Evolutionary conservation across 2,797 vertebrate genomes (phyloP).

Genomic region (Megaceryle alcyon): DNA sequence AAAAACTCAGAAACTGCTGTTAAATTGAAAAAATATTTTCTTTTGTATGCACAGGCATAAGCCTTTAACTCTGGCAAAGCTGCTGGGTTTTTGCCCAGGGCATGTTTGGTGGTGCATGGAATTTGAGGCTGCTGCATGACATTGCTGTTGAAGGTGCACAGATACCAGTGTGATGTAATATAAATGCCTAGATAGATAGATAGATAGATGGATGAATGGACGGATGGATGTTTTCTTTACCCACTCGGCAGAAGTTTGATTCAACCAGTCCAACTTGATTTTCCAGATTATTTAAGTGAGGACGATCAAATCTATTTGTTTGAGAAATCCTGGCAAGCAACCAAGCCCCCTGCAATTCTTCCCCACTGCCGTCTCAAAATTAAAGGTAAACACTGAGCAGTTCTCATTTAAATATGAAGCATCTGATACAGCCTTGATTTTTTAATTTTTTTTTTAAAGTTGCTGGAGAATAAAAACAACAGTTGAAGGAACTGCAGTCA

Average conservation of each 20-base stretch:
- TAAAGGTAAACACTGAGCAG: slow-evolving; percentile 73
- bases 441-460: not conserved
- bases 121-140: slow-evolving; percentile 68
- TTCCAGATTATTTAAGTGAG: slow-evolving; percentile 80
- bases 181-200: slow-evolving; percentile 2
- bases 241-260: slow-evolving; percentile 72
- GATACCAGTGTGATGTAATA: not conserved
- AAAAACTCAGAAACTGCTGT: slow-evolving; percentile 46
- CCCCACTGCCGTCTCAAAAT: slow-evolving; percentile 68
- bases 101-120: slow-evolving; percentile 65
- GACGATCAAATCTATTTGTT: slow-evolving; percentile 73
- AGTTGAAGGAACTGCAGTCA: slow-evolving; percentile 70
- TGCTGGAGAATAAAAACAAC: slow-evolving; percentile 77
- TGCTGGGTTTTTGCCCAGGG: slow-evolving; percentile 71
- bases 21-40: slow-evolving; percentile 67
- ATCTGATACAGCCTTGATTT: slow-evolving; percentile 60
- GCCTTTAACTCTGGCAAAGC: slow-evolving; percentile 75
- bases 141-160: slow-evolving; percentile 25
- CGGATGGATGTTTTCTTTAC: slow-evolving; percentile 66
- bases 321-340: slow-evolving; percentile 73
- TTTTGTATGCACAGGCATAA: slow-evolving; percentile 70
- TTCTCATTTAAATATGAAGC: slow-evolving; percentile 75
- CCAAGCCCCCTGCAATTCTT: slow-evolving; percentile 70
- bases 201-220: not conserved
- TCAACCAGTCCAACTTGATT: slow-evolving; percentile 78